Conservation (phyloP, 1,140 invertebrate genomes). For the Drosophila kepulauana region DNA sequence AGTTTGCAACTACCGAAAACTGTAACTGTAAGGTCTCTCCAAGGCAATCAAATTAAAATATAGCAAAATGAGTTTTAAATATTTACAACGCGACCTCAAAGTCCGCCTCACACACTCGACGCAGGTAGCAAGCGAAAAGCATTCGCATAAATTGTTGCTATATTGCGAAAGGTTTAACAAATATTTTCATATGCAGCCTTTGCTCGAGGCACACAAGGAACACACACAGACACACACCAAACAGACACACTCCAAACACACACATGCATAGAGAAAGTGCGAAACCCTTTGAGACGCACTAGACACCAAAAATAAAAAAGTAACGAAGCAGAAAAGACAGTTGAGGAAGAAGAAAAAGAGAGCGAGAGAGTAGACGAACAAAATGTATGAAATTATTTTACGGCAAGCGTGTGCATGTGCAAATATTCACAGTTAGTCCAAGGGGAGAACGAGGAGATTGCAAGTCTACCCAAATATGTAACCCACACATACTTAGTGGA, state of each 20-base stretch:
- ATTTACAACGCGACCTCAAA: slow-evolving; percentile 54
- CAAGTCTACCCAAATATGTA: slow-evolving; percentile 11
- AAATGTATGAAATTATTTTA: slow-evolving; percentile 71
- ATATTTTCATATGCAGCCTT: slow-evolving; percentile 72
- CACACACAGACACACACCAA: slow-evolving; percentile 3
- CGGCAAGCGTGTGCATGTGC: slow-evolving; percentile 61
- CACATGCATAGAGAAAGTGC: slow-evolving; percentile 59
- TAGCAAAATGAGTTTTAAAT: slow-evolving; percentile 65
- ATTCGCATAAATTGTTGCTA: slow-evolving; percentile 46
- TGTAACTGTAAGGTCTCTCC: slow-evolving; percentile 1
- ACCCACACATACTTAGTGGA: not conserved
- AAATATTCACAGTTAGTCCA: slow-evolving; percentile 63
- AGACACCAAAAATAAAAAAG: slow-evolving; percentile 37
- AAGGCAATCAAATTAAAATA: slow-evolving; percentile 49
- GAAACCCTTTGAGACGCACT: slow-evolving; percentile 74
- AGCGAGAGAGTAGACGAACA: not conserved
- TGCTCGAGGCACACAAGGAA: slow-evolving; percentile 41
- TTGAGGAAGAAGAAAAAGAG: slow-evolving; percentile 16
- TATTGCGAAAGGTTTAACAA: slow-evolving; percentile 59
- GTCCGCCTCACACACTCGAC: slow-evolving; percentile 15
- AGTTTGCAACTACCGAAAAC: not conserved
- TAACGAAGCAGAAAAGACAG: slow-evolving; percentile 10
- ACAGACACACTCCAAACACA: not conserved
- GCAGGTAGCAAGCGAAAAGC: not conserved
- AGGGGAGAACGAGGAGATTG: not conserved